Conservation (phyloP, 2,888 invertebrate genomes). For the Rotaria sp. region DNA sequence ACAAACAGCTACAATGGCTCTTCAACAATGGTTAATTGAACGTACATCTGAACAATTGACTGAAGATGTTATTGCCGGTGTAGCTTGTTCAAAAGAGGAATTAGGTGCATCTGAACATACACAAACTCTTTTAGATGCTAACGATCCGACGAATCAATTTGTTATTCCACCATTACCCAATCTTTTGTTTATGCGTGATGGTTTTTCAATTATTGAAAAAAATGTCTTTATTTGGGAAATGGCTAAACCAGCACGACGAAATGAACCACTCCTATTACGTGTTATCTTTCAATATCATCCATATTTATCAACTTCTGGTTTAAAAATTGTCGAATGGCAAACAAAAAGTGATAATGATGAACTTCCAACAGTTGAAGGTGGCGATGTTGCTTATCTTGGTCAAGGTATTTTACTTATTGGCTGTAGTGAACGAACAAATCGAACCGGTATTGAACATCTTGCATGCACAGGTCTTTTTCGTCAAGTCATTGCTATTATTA, state of each 20-base stretch:
- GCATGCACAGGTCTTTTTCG: not conserved
- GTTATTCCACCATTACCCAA: not conserved
- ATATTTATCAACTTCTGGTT: not conserved
- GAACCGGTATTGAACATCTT: not conserved
- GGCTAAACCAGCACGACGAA: not conserved
- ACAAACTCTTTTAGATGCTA: not conserved
- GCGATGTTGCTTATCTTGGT: not conserved
- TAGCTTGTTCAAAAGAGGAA: not conserved
- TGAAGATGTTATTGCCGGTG: not conserved
- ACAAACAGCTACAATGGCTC: not conserved
- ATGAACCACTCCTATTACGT: not conserved
- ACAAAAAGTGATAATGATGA: not conserved
- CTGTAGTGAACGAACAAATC: constrained; percentile 3
- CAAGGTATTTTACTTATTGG: not conserved
- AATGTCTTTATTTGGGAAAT: not conserved
- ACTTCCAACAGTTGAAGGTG: not conserved
- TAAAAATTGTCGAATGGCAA: not conserved
- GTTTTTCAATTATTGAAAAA: not conserved
- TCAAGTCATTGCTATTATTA: not conserved
- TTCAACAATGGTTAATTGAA: not conserved
- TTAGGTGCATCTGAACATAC: not conserved
- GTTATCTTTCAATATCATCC: not conserved
- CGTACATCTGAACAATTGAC: not conserved
- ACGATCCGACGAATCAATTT: not conserved
- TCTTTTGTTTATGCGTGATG: not conserved